phyloP scores from a whole-genome alignment of 2,797 vertebrate species.

The Sarcophilus harrisii region DNA sequence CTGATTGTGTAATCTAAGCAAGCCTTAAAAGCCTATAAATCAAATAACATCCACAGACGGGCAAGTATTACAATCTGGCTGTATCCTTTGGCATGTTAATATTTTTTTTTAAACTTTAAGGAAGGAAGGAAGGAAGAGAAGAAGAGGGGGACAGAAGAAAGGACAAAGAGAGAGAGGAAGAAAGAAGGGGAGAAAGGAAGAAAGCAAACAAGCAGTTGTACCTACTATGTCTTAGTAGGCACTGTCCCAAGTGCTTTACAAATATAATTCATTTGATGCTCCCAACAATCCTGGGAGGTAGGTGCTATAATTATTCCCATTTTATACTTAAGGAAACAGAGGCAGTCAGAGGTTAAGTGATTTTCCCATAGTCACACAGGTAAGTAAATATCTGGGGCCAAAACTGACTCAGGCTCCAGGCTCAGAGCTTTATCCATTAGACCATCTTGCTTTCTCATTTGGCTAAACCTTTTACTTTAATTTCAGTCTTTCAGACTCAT shows the following conservation, averaged over 20 bases:
- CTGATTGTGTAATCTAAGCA: not conserved
- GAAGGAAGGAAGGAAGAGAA: not conserved
- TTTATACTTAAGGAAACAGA: not conserved
- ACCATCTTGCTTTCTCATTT: not conserved
- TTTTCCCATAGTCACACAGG: no score
- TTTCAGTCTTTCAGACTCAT: not conserved
- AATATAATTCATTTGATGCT: not conserved
- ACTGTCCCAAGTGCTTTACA: not conserved
- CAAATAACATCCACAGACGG: not conserved
- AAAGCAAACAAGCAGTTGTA: not conserved
- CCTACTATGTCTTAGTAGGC: not conserved
- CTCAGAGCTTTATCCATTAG: not conserved
- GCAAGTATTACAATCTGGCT: not conserved
- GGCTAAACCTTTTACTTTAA: not conserved
- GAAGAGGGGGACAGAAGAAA: not conserved
- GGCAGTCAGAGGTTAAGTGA: no score
- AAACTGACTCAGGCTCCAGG: not conserved
- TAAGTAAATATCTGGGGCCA: not conserved
- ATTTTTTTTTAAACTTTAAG: not conserved
- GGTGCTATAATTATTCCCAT: not conserved
- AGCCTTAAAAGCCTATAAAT: not conserved
- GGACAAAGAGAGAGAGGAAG: not conserved
- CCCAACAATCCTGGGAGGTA: not conserved
- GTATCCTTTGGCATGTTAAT: not conserved
- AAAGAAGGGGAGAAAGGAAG: not conserved